Percentiles rank a stretch among this genome's conserved stretches.
Evolutionary conservation across 2,888 invertebrate species (phyloP).

Genomic region (Acleris emargana): DNA sequence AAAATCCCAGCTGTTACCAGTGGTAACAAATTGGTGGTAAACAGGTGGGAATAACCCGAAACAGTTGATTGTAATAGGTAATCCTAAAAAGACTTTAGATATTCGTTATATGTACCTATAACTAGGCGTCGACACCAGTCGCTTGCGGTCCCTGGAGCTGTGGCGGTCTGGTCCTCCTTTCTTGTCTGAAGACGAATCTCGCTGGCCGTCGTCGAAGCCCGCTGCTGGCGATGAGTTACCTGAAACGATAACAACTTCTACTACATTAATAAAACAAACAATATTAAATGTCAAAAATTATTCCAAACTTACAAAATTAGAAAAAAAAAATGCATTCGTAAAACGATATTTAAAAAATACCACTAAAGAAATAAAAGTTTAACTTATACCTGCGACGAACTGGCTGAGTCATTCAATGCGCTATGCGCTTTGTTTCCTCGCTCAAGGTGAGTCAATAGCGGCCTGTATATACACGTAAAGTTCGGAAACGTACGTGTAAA

Average conservation of each 20-base stretch:
- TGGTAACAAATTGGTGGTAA: too few relatives aligned
- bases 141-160: slow-evolving; percentile 1
- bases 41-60: too few relatives aligned
- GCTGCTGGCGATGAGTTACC: slow-evolving; percentile 7
- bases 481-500: too few relatives aligned
- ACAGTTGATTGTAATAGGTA: too few relatives aligned
- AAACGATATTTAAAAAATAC: slow-evolving; percentile 23
- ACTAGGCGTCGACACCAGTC: slow-evolving; percentile 21
- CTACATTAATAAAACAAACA: too few relatives aligned
- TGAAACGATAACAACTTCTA: neutral
- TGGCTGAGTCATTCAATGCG: slow-evolving; percentile 37
- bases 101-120: too few relatives aligned
- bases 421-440: slow-evolving; percentile 35
- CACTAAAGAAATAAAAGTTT: slow-evolving; percentile 4
- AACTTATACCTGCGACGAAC: slow-evolving; percentile 34
- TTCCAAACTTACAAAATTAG: slow-evolving; percentile 16
- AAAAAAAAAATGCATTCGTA: slow-evolving; percentile 18
- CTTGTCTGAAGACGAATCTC: slow-evolving; percentile 17
- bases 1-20: too few relatives aligned
- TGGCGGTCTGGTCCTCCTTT: slow-evolving; percentile 36
- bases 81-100: too few relatives aligned
- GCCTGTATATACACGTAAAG: too few relatives aligned
- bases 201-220: slow-evolving; percentile 23
- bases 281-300: slow-evolving; percentile 5
- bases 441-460: slow-evolving; percentile 39